These are phyloP conservation scores for Pteronura brasiliensis DNA, from an alignment of 2,113 vertebrate genomes.

Conservation along the genomic window DNA sequence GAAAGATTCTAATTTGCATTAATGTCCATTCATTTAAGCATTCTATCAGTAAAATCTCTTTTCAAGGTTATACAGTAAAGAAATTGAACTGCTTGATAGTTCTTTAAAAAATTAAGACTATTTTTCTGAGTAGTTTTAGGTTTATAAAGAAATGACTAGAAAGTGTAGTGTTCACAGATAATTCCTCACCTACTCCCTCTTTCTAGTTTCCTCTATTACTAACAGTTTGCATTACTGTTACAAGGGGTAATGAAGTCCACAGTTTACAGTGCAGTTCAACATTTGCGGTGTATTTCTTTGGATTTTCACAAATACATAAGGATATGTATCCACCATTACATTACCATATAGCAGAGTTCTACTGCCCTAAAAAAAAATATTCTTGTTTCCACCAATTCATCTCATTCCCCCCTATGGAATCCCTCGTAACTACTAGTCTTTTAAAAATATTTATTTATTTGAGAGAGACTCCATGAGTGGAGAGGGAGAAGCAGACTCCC, in stretches of 20 bases:
- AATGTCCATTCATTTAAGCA: not conserved
- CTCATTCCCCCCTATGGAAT: not conserved
- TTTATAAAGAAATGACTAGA: not conserved
- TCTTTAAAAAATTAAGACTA: not conserved
- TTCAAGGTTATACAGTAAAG: not conserved
- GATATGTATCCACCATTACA: not conserved
- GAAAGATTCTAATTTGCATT: not conserved
- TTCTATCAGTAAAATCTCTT: not conserved
- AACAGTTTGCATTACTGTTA: not conserved
- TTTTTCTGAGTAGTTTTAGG: not conserved
- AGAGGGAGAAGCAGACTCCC: too few relatives aligned
- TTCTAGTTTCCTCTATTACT: not conserved
- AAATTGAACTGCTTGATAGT: not conserved
- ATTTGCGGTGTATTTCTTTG: not conserved
- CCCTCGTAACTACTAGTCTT: not conserved
- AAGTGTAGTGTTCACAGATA: not conserved
- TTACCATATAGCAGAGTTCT: not conserved
- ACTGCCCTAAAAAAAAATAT: not conserved
- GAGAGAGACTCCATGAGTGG: too few relatives aligned
- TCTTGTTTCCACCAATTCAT: not conserved
- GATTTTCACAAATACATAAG: not conserved
- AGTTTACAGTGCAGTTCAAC: not conserved
- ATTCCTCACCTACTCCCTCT: not conserved
- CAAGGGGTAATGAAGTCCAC: not conserved
- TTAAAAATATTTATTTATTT: too few relatives aligned